Percentiles rank a stretch among this genome's conserved stretches.
These are phyloP conservation scores for Punctoribates punctum DNA, from an alignment of 2,888 invertebrate species.

Conservation along the genomic window DNA sequence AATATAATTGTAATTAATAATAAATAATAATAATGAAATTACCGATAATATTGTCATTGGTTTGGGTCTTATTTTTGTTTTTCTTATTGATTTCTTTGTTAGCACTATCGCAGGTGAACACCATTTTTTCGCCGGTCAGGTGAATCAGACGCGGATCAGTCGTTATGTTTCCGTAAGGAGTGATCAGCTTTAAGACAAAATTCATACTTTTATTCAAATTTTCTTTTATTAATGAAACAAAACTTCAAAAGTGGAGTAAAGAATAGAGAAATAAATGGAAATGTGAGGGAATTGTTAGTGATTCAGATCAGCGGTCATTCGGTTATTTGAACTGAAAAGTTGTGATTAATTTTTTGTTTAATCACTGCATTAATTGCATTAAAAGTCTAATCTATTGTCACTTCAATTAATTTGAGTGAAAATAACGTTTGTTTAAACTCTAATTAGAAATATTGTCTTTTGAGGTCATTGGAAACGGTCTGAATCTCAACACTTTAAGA, in stretches of 20 bases:
- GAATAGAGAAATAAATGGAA: not conserved
- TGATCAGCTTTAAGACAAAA: conserved; percentile 54
- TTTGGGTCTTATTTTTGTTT: not conserved
- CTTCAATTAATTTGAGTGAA: conserved; percentile 7
- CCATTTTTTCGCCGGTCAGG: conserved; percentile 77
- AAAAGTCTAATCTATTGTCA: not conserved
- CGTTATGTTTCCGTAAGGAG: conserved; percentile 66
- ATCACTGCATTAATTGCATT: conserved; percentile 6
- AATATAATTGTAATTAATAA: no score
- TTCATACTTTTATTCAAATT: not conserved
- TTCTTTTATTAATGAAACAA: not conserved
- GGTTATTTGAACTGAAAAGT: not conserved
- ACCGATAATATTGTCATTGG: conserved; percentile 15
- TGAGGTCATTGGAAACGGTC: conserved; percentile 26
- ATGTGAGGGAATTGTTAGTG: not conserved
- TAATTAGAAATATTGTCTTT: not conserved
- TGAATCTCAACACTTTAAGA: conserved; percentile 9
- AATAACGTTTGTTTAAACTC: not conserved
- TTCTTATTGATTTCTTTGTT: conserved; percentile 12
- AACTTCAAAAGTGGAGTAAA: no score
- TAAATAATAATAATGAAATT: not conserved
- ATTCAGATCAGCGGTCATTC: not conserved
- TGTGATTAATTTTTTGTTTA: not conserved
- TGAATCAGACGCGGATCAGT: conserved; percentile 69
- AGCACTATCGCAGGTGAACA: conserved; percentile 78